Evolutionary conservation across 2,797 vertebrate genomes (phyloP).

Genomic region (Notamacropus eugenii): DNA sequence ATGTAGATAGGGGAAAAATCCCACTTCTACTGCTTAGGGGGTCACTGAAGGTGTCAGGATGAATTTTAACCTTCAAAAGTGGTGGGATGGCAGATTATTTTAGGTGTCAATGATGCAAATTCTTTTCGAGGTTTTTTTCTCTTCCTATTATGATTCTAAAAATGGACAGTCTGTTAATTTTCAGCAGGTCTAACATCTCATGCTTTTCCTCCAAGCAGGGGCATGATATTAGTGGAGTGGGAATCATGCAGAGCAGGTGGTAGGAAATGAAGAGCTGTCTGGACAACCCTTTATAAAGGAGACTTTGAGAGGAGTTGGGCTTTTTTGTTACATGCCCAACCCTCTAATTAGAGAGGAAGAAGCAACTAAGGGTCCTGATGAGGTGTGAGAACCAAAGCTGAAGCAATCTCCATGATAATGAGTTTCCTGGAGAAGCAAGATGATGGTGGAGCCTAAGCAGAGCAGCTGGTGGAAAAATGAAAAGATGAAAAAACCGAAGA

Average conservation of each 20-base stretch:
- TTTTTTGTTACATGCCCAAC: not conserved
- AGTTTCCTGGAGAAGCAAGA: not conserved
- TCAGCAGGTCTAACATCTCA: not conserved
- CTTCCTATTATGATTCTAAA: not conserved
- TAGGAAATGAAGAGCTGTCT: constrained; percentile 26
- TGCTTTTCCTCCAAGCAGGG: not conserved
- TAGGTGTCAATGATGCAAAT: not conserved
- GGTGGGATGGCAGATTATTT: not conserved
- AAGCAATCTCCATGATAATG: not conserved
- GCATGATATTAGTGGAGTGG: not conserved
- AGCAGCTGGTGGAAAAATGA: not conserved
- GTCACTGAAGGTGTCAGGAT: not conserved
- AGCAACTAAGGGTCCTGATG: not conserved
- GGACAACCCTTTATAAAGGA: not conserved
- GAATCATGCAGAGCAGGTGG: not conserved
- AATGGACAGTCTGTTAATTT: not conserved
- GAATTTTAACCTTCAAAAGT: not conserved
- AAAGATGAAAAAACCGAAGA: not conserved
- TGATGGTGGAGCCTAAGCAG: not conserved
- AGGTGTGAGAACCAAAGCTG: not conserved
- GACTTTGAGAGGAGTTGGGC: not conserved
- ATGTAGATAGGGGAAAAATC: not conserved
- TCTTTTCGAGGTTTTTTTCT: not conserved
- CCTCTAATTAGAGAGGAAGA: not conserved
- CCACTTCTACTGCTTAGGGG: not conserved